These are phyloP conservation scores for Gobio occitaniae DNA, from an alignment of 2,797 vertebrate species.

Conservation along the genomic window DNA sequence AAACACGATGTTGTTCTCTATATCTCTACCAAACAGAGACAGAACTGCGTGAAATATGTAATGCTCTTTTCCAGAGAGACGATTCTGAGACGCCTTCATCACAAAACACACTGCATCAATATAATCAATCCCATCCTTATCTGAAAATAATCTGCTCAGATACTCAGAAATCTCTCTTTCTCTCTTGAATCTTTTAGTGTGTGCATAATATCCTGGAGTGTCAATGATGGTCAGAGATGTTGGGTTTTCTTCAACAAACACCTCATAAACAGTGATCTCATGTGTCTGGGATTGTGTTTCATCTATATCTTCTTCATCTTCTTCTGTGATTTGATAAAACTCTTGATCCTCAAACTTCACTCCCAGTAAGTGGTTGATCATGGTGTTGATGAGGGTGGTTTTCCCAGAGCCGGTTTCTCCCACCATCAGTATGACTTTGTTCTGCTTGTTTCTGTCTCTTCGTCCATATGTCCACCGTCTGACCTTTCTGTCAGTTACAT, in stretches of 20 bases:
- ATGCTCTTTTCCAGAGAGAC: no score
- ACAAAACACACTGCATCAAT: no score
- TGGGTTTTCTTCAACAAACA: neutral
- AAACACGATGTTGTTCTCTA: no score
- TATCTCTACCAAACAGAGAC: no score
- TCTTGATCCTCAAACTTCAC: constrained; percentile 36
- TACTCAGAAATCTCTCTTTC: no score
- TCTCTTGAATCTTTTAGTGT: no score
- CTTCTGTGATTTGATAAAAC: constrained; percentile 50
- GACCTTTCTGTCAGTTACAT: neutral
- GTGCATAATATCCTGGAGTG: no score
- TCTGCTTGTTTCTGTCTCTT: neutral
- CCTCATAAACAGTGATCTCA: constrained; percentile 53
- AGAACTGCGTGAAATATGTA: no score
- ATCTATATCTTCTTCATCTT: neutral
- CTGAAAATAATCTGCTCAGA: no score
- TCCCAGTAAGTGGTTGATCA: constrained; percentile 50
- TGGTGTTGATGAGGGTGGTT: constrained; percentile 53
- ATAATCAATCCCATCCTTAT: no score
- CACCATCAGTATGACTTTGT: constrained; percentile 54
- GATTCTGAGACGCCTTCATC: no score
- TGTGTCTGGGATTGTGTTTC: constrained; percentile 36
- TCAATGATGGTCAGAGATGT: no score
- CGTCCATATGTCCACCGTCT: constrained; percentile 51
- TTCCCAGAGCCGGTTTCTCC: constrained; percentile 61